These are phyloP conservation scores for Gymnogyps californianus DNA, from an alignment of 2,113 vertebrate species.

Conservation along the genomic window DNA sequence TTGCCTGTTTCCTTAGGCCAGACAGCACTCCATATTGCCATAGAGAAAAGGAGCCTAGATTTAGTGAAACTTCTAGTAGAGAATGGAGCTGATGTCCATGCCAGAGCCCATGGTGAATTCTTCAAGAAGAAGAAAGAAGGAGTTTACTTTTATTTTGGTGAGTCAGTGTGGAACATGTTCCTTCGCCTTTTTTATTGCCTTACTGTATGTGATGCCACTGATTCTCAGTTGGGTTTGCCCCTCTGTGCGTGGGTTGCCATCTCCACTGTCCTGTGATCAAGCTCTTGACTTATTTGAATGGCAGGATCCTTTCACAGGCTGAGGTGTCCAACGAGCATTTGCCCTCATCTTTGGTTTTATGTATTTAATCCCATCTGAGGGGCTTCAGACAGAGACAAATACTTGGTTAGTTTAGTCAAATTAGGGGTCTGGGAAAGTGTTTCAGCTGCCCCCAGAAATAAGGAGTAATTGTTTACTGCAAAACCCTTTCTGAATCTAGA, in stretches of 20 bases:
- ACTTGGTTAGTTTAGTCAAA: neutral
- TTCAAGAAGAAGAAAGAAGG: slow-evolving; percentile 81
- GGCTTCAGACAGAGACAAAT: neutral
- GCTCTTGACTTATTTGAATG: neutral
- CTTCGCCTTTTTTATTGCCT: neutral
- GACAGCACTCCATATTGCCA: slow-evolving; percentile 91
- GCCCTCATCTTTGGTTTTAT: neutral
- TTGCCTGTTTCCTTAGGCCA: slow-evolving; percentile 77
- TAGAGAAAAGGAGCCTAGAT: slow-evolving; percentile 84
- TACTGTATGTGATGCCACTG: fast-evolving
- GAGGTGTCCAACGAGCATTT: neutral
- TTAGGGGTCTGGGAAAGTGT: neutral
- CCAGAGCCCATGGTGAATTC: slow-evolving; percentile 85
- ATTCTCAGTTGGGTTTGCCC: neutral
- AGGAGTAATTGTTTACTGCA: neutral
- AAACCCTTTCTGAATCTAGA: neutral
- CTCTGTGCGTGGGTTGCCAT: neutral
- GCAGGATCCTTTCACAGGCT: neutral
- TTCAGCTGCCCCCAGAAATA: neutral
- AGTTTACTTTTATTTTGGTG: slow-evolving; percentile 92
- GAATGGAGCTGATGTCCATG: slow-evolving; percentile 85
- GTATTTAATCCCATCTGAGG: neutral
- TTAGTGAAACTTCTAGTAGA: slow-evolving; percentile 84
- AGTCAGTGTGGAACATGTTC: neutral
- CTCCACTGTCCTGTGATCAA: neutral